Evolutionary conservation across 2,113 vertebrate species (phyloP).

Genomic region (human): DNA sequence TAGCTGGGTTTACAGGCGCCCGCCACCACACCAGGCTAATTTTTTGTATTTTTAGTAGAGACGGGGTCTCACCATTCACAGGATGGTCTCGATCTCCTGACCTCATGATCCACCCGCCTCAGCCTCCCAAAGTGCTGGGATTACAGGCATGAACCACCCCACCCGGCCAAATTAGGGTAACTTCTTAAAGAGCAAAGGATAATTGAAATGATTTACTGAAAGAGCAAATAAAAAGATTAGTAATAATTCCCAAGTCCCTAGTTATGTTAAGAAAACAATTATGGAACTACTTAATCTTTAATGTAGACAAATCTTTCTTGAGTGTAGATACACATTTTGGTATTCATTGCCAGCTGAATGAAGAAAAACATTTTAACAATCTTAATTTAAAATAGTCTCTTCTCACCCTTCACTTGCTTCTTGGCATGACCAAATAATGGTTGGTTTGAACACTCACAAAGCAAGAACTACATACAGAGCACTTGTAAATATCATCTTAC

Average conservation of each 20-base stretch:
- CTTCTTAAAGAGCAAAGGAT: not conserved
- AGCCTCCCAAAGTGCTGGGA: too few relatives aligned
- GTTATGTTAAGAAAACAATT: not conserved
- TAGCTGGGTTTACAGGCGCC: too few relatives aligned
- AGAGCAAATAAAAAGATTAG: not conserved
- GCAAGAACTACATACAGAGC: not conserved
- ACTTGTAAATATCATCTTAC: too few relatives aligned
- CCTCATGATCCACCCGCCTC: too few relatives aligned
- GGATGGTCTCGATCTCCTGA: too few relatives aligned
- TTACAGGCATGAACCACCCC: too few relatives aligned
- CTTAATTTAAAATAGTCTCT: not conserved
- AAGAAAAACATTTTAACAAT: not conserved
- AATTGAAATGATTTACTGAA: not conserved
- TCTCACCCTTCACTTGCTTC: not conserved
- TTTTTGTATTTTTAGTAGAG: too few relatives aligned
- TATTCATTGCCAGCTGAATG: not conserved
- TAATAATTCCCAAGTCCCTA: not conserved
- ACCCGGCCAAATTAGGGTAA: not conserved
- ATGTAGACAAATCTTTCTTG: not conserved
- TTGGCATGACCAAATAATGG: not conserved
- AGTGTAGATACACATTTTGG: not conserved
- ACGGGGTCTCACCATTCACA: too few relatives aligned
- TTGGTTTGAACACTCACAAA: not conserved
- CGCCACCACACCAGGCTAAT: too few relatives aligned
- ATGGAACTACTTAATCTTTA: not conserved